Evolutionary conservation across 2,888 invertebrate genomes (phyloP).

Genomic region (Bhutanitis thaidina): DNA sequence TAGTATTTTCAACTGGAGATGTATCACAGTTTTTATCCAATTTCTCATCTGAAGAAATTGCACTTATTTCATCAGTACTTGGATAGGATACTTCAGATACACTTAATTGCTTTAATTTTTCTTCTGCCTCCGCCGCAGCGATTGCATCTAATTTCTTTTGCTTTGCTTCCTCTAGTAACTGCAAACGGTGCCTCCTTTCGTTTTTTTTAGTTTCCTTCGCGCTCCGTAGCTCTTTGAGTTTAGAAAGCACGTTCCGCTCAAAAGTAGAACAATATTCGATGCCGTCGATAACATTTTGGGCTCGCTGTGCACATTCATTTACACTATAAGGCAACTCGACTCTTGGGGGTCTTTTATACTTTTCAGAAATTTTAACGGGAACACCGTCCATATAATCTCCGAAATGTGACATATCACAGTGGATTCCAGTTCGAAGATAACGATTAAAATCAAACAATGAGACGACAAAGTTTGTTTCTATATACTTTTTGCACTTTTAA

Average conservation of each 20-base stretch:
- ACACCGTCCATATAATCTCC: conserved; percentile 89
- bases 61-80: conserved; percentile 79
- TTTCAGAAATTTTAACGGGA: conserved; percentile 93
- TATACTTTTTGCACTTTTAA: conserved; percentile 62
- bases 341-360: conserved; percentile 88
- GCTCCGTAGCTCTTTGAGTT: conserved; percentile 85
- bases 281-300: conserved; percentile 57
- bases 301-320: conserved; percentile 51
- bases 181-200: conserved; percentile 81
- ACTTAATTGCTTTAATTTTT: conserved; percentile 77
- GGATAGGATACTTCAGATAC: conserved; percentile 81
- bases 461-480: conserved; percentile 66
- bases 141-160: conserved; percentile 76
- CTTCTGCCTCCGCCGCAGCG: conserved; percentile 70
- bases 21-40: conserved; percentile 58
- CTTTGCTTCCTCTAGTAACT: conserved; percentile 78
- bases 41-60: conserved; percentile 74
- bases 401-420: conserved; percentile 72
- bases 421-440: conserved; percentile 39
- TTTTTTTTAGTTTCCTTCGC: conserved; percentile 82
- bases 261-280: conserved; percentile 83
- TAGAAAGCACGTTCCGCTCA: conserved; percentile 85
- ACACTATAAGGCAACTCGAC: conserved; percentile 76
- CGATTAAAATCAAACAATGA: conserved; percentile 60
- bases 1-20: conserved; percentile 41